Evolutionary conservation across 2,888 invertebrate genomes (phyloP), one percentile per base, ranked within the genome.

Genomic region (Molorchus minor): DNA sequence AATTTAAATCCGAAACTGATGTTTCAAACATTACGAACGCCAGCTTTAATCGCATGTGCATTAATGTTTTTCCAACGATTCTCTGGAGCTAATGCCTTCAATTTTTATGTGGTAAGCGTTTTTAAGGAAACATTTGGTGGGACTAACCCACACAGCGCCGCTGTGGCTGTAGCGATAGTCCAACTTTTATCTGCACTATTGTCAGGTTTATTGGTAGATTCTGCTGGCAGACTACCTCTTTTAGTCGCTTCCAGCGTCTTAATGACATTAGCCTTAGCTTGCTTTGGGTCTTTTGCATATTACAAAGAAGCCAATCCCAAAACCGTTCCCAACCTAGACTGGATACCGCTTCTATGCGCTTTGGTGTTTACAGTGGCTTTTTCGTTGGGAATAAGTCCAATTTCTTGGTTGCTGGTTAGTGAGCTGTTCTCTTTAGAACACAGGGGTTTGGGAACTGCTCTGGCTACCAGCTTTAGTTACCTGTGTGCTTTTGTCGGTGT

Each of bases 41-140:
- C 95, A 10, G 87, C 93, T 43, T 81, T 91, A 59, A 91, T 94
- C 52, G 91, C 93, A 1, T 90, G 94, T 75, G 90, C 91, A 15
- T 83, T 95, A 67, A 94, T 94, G 93, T 89, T 94, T 82, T 94
- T 95, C 76, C 95, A 94, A 77, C 86, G 94, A 57, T 90, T 90
- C 72, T 90, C 90, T 35, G 93, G 93, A 10, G 93, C 92, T 29
- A 92, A 92, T 71, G 91, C 92, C 43, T 93, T 93, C 77, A 90
- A 89, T 67, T 92, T 92, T 77, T 93, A 93, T 79, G 92, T 92
- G 44, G 94, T 93, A 8, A 88, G 90, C 54, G 94, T 95, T 71
- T 94, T 96, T 78, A 85, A 91, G 64, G 89, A 90, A 79, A 94
- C 94, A 15, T 91, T 92, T 65, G 89, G 88, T 21, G 89, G 88